phyloP scores from a whole-genome alignment of 1,140 invertebrate genomes.

The Drosophila prosaltans region DNA sequence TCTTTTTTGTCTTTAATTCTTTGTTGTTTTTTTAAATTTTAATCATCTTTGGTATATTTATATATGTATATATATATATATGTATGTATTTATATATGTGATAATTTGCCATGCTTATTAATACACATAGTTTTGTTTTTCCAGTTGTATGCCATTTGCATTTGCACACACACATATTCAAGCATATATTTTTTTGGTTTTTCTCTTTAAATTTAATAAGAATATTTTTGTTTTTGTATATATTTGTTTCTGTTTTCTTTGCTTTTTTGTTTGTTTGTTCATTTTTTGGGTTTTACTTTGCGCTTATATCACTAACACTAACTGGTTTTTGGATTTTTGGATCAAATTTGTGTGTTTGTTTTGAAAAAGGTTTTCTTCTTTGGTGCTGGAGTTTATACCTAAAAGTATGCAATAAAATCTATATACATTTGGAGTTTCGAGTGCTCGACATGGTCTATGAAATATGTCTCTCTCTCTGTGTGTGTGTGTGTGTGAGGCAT shows the following conservation, averaged over 20 bases:
- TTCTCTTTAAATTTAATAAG: slow-evolving; percentile 62
- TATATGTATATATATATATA: slow-evolving; percentile 25
- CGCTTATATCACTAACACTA: slow-evolving; percentile 19
- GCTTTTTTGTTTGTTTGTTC: slow-evolving; percentile 14
- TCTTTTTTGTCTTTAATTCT: background rate
- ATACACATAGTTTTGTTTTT: background rate
- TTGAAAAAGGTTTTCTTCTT: slow-evolving; percentile 44
- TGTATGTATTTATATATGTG: slow-evolving; percentile 48
- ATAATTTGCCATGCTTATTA: slow-evolving; percentile 40
- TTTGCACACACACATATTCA: slow-evolving; percentile 1
- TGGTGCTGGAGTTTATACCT: slow-evolving; percentile 69
- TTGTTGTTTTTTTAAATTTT: slow-evolving; percentile 21
- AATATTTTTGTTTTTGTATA: slow-evolving; percentile 6
- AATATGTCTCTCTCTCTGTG: slow-evolving; percentile 20
- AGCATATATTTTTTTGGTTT: slow-evolving; percentile 22
- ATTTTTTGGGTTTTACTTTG: slow-evolving; percentile 17
- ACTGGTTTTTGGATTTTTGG: slow-evolving; percentile 10
- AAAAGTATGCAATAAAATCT: slow-evolving; percentile 77
- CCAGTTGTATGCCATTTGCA: slow-evolving; percentile 42
- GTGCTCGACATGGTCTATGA: slow-evolving; percentile 57
- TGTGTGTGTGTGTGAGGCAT: background rate
- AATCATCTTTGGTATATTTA: slow-evolving; percentile 22
- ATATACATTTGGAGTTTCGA: slow-evolving; percentile 66
- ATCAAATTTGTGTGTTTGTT: slow-evolving; percentile 21
- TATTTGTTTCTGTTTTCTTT: too few species aligned